Conservation (phyloP, 2,113 vertebrate genomes). For the Mola mola region DNA sequence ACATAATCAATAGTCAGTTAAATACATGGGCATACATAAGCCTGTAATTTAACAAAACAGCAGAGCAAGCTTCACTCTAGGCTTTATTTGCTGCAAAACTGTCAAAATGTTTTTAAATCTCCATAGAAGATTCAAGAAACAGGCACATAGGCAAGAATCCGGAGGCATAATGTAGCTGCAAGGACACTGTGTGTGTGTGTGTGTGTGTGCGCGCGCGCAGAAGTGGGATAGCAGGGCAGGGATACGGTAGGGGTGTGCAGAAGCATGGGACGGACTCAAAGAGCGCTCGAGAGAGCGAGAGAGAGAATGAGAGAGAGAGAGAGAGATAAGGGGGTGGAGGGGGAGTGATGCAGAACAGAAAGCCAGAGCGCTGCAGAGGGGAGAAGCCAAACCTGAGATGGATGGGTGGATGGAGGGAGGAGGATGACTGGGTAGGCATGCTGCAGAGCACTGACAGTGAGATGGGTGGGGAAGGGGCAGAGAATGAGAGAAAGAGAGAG, state of each 20-base stretch:
- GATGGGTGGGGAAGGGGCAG: constrained; percentile 13
- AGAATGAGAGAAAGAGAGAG: constrained; percentile 31
- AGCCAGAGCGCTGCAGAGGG: constrained; percentile 69
- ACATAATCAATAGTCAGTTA: no score
- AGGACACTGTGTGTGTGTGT: constrained; percentile 33
- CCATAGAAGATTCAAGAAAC: constrained; percentile 29
- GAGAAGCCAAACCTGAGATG: constrained; percentile 72
- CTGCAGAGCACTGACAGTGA: constrained; percentile 61
- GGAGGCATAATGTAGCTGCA: constrained; percentile 60
- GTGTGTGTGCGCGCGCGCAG: no score
- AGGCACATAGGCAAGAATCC: constrained; percentile 53
- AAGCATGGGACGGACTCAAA: constrained; percentile 56
- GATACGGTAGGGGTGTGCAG: constrained; percentile 43
- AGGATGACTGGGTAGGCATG: constrained; percentile 45
- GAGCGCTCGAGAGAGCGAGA: constrained; percentile 24
- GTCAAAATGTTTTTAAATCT: constrained; percentile 56
- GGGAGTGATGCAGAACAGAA: constrained; percentile 70
- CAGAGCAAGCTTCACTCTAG: constrained; percentile 22
- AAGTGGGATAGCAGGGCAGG: constrained; percentile 25
- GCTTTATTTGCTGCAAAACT: constrained; percentile 60
- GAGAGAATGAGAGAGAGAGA: no score
- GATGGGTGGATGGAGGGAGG: constrained; percentile 56
- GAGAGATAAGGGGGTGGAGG: constrained; percentile 41
- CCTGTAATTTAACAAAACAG: no score
- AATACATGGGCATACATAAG: no score